A percentile compares a stretch with the other conserved stretches of the same genome.
phyloP scores from a whole-genome alignment of 2,888 invertebrate genomes.

The Myopa tessellatipennis region DNA sequence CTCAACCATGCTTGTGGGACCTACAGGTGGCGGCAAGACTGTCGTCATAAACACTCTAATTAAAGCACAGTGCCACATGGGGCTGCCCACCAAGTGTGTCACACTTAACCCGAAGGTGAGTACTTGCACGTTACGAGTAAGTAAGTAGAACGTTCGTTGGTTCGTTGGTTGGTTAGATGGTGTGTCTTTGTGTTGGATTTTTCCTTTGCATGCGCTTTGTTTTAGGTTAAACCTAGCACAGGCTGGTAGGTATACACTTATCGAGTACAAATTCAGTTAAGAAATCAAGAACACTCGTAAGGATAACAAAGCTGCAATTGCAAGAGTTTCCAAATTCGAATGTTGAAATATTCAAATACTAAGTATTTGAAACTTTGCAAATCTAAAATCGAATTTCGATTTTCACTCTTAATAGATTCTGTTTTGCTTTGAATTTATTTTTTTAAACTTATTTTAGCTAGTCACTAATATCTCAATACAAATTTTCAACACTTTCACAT shows the following conservation, averaged over 20 bases:
- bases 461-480: no score
- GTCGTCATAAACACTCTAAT: slow-evolving; percentile 84
- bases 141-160: not conserved
- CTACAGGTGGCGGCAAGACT: slow-evolving; percentile 92
- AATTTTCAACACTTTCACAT: no score
- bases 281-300: no score
- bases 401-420: not conserved
- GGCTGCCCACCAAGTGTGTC: slow-evolving; percentile 81
- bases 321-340: no score
- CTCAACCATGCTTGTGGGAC: slow-evolving; percentile 91
- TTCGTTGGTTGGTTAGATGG: not conserved
- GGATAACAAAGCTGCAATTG: no score
- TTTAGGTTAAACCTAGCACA: no score
- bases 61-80: slow-evolving; percentile 81
- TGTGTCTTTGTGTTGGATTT: not conserved
- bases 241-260: no score
- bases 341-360: no score
- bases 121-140: not conserved
- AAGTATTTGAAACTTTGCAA: no score
- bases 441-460: no score
- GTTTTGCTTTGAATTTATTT: not conserved
- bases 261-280: no score
- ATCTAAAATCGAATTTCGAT: not conserved
- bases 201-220: not conserved
- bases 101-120: slow-evolving; percentile 84